Conservation (phyloP, 2,888 invertebrate species). For the Cheilosia grossa region DNA sequence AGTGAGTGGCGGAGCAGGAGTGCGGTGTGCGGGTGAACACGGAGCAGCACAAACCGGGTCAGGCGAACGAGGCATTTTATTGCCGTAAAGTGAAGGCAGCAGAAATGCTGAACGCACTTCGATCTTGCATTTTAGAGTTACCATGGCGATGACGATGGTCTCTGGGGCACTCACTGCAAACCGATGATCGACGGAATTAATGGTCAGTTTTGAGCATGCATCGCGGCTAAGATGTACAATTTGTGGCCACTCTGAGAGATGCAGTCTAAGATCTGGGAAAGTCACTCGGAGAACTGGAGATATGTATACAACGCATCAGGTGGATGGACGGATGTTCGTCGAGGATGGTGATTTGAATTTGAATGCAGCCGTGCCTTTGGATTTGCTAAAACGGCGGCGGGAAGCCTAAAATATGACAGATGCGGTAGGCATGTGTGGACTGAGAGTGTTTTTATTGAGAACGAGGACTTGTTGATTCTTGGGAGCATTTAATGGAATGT, state of each 20-base stretch:
- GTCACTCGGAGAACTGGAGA: conserved; percentile 34
- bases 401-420: not conserved
- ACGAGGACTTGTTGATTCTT: not conserved
- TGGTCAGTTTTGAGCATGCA: conserved; percentile 35
- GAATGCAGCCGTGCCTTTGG: not conserved
- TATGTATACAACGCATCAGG: conserved; percentile 30
- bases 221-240: conserved; percentile 39
- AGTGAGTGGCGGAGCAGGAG: conserved; percentile 35
- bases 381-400: not conserved
- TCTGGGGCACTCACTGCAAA: conserved; percentile 23
- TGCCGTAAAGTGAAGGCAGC: conserved; percentile 26
- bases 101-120: conserved; percentile 40
- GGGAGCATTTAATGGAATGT: not conserved
- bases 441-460: not conserved
- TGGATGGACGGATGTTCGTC: conserved; percentile 37
- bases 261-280: conserved; percentile 16
- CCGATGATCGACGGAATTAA: conserved; percentile 51
- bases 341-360: not conserved
- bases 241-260: conserved; percentile 36
- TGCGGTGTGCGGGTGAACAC: not conserved
- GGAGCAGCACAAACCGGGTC: conserved; percentile 58
- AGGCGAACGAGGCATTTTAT: conserved; percentile 60
- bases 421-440: not conserved
- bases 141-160: conserved; percentile 8
- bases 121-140: conserved; percentile 46